Evolutionary conservation across 2,113 vertebrate species (phyloP).

Genomic region (Eupsittula cactorum): DNA sequence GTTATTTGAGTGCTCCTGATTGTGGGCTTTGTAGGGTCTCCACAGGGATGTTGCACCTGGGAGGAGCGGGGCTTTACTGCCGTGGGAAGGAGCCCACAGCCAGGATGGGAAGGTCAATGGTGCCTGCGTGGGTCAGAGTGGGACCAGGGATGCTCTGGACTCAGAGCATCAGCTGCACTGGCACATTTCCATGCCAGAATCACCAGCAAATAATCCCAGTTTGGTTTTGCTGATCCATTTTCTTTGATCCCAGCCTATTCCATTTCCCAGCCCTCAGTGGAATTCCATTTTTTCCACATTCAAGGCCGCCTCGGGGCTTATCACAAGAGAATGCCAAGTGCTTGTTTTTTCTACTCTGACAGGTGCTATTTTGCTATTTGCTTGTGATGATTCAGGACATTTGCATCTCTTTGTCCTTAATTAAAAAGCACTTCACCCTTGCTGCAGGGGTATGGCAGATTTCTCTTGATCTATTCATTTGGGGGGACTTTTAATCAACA

Average conservation of each 20-base stretch:
- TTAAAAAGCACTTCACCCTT: constrained; percentile 63
- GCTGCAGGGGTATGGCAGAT: constrained; percentile 47
- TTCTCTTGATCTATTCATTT: constrained; percentile 33
- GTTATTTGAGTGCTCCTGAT: neutral
- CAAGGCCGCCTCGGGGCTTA: constrained; percentile 20
- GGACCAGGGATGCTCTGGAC: neutral
- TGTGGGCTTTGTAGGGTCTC: neutral
- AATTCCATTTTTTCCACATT: neutral
- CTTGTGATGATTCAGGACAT: constrained; percentile 66
- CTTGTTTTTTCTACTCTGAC: constrained; percentile 64
- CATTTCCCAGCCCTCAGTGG: neutral
- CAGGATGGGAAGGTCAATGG: neutral
- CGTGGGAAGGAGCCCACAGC: neutral
- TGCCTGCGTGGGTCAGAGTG: neutral
- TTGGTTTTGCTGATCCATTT: neutral
- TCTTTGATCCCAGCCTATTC: neutral
- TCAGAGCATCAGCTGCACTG: rapidly evolving
- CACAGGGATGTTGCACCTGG: neutral
- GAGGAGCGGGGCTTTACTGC: neutral
- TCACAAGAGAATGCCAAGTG: constrained; percentile 55
- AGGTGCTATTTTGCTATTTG: constrained; percentile 67
- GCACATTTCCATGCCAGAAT: rapidly evolving
- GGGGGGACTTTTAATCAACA: constrained; percentile 51
- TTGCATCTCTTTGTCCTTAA: constrained; percentile 70
- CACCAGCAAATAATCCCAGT: neutral